Conservation (phyloP, 2,113 vertebrate species). For the Orcinus orca region DNA sequence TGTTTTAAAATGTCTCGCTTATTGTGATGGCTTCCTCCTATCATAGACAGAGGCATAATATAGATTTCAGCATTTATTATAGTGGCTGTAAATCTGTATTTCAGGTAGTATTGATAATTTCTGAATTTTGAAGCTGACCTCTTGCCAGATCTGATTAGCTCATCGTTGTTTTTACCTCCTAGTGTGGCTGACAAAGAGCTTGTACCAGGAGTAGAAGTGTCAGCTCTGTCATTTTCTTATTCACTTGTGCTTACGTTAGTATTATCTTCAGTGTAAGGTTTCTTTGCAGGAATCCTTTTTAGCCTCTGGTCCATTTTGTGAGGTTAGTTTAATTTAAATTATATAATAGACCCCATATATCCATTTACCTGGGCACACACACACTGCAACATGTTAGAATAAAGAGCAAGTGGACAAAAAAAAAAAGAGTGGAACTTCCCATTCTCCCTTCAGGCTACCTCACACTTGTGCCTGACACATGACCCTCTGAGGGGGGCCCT, state of each 20-base stretch:
- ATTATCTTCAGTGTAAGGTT: background rate
- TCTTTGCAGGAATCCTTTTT: background rate
- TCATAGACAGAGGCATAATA: background rate
- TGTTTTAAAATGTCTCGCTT: background rate
- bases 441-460: background rate
- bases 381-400: background rate
- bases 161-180: background rate
- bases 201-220: background rate
- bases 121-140: background rate
- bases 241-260: background rate
- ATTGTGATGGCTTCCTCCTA: background rate
- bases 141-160: background rate
- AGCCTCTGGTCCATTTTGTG: background rate
- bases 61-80: background rate
- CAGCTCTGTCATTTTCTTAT: background rate
- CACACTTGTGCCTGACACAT: background rate
- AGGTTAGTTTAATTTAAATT: conserved; percentile 26
- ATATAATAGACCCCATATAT: background rate
- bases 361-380: background rate
- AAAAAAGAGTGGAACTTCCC: background rate
- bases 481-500: background rate
- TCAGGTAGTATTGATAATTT: background rate
- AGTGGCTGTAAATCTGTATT: background rate
- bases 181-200: background rate
- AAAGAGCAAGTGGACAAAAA: background rate